Evolutionary conservation across 2,888 invertebrate species (phyloP).

Genomic region (Erebia aethiops): DNA sequence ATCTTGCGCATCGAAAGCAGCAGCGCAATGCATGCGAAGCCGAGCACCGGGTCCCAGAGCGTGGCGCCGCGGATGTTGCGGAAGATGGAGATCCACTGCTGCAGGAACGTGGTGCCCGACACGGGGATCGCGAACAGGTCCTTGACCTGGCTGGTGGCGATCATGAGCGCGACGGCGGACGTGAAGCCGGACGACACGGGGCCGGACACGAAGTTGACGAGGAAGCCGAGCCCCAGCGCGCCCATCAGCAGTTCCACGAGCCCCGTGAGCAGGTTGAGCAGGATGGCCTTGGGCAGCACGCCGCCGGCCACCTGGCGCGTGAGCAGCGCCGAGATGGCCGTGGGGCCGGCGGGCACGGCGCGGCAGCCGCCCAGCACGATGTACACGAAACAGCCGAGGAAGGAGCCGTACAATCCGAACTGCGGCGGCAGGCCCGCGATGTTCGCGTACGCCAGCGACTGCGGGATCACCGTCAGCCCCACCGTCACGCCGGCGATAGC

Average conservation of each 20-base stretch:
- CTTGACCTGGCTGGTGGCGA: slow-evolving; percentile 94
- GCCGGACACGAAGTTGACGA: slow-evolving; percentile 94
- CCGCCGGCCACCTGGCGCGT: slow-evolving; percentile 90
- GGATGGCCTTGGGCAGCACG: slow-evolving; percentile 86
- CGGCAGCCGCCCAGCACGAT: slow-evolving; percentile 95
- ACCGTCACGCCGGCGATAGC: slow-evolving; percentile 95
- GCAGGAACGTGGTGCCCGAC: slow-evolving; percentile 89
- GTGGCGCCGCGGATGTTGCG: slow-evolving; percentile 85
- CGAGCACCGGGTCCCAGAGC: slow-evolving; percentile 89
- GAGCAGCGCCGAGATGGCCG: slow-evolving; percentile 94
- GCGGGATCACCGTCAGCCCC: slow-evolving; percentile 96
- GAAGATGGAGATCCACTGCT: slow-evolving; percentile 89
- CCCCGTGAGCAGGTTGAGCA: slow-evolving; percentile 89
- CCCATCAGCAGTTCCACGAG: slow-evolving; percentile 91
- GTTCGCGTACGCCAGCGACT: slow-evolving; percentile 91
- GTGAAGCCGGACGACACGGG: slow-evolving; percentile 95
- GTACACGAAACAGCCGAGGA: slow-evolving; percentile 95
- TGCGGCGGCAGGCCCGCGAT: slow-evolving; percentile 91
- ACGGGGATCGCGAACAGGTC: slow-evolving; percentile 89
- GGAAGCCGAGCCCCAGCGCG: slow-evolving; percentile 91
- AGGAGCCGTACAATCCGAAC: slow-evolving; percentile 97
- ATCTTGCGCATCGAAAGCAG: slow-evolving; percentile 88
- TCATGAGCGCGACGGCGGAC: slow-evolving; percentile 94
- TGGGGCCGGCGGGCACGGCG: slow-evolving; percentile 96
- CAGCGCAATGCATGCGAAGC: slow-evolving; percentile 88